Evolutionary conservation across 1,140 invertebrate species (phyloP), one percentile per base, ranked within the genome.

Genomic region (Monochamus saltuarius): DNA sequence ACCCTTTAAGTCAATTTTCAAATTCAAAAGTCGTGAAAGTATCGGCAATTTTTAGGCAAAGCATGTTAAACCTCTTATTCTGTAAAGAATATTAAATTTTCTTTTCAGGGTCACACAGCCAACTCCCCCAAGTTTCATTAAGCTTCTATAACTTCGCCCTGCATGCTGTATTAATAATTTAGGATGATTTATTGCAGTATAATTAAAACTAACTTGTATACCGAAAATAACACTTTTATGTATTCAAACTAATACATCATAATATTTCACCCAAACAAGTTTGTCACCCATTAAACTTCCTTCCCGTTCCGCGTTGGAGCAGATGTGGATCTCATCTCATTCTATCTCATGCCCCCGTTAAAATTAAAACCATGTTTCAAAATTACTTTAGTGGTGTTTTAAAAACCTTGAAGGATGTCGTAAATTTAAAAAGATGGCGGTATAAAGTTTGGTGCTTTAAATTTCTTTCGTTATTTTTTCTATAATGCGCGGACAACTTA

Each of bases 361-460:
- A 71, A 72, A 73, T 72, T 72, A 72, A 70, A 68, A 71, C 72
- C 65, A 72, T 73, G 69, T 70, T 69, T 73, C 68, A 70, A 73
- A 72, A 73, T 73, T 72, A 73, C 70, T 67, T 71, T 66, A 69
- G 68, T 67, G 67, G 67, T 71, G 69, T 73, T 73, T 68, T 70
- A 67, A 69, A 70, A 67, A 70, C 63, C 65, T 71, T 66, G 62
- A 56, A 70, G 67, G 64, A 69, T 67, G 65, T 67, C 69, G 67
- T 72, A 72, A 73, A 72, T 72, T 72, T 69, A 69, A 65, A 72
- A 72, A 71, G 68, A 73, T 72, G 72, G 68, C 69, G 66, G 60
- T 63, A 67, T 71, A 68, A 73, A 73, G 67, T 73, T 73, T 70
- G 58, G 38, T 63, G 54, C 49, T 62, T 60, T 64, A 66, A 67